A percentile compares a stretch with the other conserved stretches of the same genome.
Evolutionary conservation across 2,797 vertebrate species (phyloP).

Genomic region (Erithacus rubecula): DNA sequence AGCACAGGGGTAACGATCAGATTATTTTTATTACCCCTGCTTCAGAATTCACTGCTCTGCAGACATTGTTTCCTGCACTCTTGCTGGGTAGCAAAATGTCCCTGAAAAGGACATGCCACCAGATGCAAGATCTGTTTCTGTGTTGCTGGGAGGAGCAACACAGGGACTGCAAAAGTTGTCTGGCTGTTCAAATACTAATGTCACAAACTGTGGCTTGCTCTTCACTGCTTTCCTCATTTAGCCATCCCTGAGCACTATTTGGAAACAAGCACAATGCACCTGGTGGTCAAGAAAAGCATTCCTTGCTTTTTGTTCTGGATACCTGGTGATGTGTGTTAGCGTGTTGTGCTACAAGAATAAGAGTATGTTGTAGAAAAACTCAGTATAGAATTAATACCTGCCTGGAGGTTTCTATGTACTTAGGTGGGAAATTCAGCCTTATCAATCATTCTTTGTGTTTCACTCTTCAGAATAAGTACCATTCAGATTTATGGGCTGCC

Average conservation of each 20-base stretch:
- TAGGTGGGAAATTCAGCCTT: not conserved
- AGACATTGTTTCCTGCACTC: not conserved
- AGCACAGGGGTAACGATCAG: not conserved
- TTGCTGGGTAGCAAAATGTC: slow-evolving; percentile 21
- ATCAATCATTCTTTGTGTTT: not conserved
- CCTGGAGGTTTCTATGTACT: not conserved
- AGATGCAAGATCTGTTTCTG: not conserved
- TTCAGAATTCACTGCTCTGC: not conserved
- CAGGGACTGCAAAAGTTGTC: not conserved
- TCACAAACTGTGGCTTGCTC: not conserved
- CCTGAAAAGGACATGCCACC: not conserved
- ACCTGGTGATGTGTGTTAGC: not conserved
- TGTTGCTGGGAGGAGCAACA: not conserved
- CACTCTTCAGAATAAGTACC: not conserved
- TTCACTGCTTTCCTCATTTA: not conserved
- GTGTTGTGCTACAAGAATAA: not conserved
- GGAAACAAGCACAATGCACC: not conserved
- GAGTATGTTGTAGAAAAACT: not conserved
- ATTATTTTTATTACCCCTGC: slow-evolving; percentile 44
- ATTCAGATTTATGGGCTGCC: not conserved
- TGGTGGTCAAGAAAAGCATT: not conserved
- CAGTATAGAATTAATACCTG: not conserved
- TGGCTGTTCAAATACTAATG: not conserved
- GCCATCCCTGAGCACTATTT: not conserved
- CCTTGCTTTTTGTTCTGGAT: not conserved